Evolutionary conservation across 1,140 invertebrate species (phyloP), one percentile per base, ranked within the genome.

Genomic region (Capitella teleta): DNA sequence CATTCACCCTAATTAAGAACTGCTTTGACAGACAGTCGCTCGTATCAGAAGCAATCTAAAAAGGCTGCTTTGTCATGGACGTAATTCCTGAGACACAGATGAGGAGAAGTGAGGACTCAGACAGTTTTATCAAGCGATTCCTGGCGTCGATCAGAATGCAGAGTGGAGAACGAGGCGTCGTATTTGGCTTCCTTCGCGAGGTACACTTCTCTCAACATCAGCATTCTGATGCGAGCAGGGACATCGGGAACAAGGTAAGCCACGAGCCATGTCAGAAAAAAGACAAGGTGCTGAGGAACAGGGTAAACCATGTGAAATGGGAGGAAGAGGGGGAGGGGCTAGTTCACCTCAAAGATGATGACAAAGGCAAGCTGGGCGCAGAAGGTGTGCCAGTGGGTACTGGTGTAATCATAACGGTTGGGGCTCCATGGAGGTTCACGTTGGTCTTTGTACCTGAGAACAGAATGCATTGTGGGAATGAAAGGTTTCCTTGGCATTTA

Each of bases 311-410:
- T 46, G 55, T 44, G 54, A 12, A 36, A 38, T 10, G 28, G 23
- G 26, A 42, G 18, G 14, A n/a, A 37, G n/a, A 23, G 16, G 19
- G 30, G 21, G 37, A 46, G 16, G 25, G 12, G 24, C 21, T 2
- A 40, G 40, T 57, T 59, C 68, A 92, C 90, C 77, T 95, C 90
- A 74, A 95, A 95, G 2, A 91, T 81, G 0, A 94, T 86, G 12
- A 95, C 86, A 61, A 96, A 95, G 0, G 87, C 87, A 2, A 95
- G 72, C 55, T 87, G 75, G 0, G 88, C 89, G 1, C 88, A 87
- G 67, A 94, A 88, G 3, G 95, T 85, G 63, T 95, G 89, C 90
- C 91, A 95, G 64, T 91, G 93, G 55, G 86, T 81, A 0, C 82
- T 81, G 54, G 84, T 87, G 1, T 88, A 74, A 0, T 81, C 82